Base-by-base conservation (phyloP, 92 coral and sea anemone species). In the Nematostella vectensis region DNA sequence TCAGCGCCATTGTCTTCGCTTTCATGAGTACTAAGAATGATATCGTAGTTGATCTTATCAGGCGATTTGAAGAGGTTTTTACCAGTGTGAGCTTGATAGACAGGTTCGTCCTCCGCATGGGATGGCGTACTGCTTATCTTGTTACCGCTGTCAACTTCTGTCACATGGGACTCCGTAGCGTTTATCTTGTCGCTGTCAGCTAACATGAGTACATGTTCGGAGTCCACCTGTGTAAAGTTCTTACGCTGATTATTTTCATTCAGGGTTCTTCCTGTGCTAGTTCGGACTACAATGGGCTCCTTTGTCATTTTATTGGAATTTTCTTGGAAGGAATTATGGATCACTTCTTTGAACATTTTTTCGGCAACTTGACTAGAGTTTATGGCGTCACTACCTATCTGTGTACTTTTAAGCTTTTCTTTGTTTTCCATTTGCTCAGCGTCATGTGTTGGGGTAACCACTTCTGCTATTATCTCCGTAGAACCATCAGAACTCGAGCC, bases 331-430 rank as follows among this genome's bases (percentile, higher is more conserved):
- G 40, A 6, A 33, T 33, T 21, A 22, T 66, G 72, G 1, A 66
- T 57, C 15, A 47, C 63, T 12, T 66, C 72, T 23, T 66, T 66
- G 22, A 55, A 66, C 72, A 55, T 66, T 20, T 43, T 47, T 59
- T 66, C 72, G 20, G 55, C 47, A 1, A 40, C 36, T 6, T 11
- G 30, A 30, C 36, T 55, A 10, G 55, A n/a, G 1, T 50, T 58
- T 23, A 16, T 13, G 24, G 12, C 16, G 47, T 23, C 2, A 30
- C 22, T 49, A 11, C n/a, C n/a, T 21, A 40, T 31, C 37, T 23
- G 20, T 20, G 1, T 19, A 19, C 25, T 28, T 61, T 0, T 16
- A 11, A 18, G 22, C 21, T 38, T 58, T 6, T 33, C 40, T 33
- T 6, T n/a, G n/a, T n/a, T n/a, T n/a, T n/a, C n/a, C n/a, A n/a